These are phyloP conservation scores for Malacoraja senta DNA, from an alignment of 2,797 vertebrate species.

Conservation along the genomic window DNA sequence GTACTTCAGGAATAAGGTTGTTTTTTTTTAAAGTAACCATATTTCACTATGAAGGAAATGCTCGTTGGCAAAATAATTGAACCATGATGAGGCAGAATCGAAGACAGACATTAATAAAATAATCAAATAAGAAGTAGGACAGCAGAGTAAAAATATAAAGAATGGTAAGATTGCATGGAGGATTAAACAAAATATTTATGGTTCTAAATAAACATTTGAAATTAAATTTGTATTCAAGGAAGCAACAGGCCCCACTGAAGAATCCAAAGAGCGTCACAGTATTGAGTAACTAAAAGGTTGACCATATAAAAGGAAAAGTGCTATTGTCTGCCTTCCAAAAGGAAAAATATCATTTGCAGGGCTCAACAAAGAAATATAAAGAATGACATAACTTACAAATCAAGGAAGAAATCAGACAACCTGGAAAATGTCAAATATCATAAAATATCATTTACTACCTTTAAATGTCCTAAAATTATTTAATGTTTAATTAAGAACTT, in stretches of 20 bases:
- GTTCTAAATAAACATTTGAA: not conserved
- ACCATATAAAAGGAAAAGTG: not conserved
- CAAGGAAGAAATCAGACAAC: not conserved
- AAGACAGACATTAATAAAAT: not conserved
- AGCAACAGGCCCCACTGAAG: not conserved
- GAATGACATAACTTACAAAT: not conserved
- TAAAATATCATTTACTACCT: not conserved
- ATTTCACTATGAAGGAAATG: not conserved
- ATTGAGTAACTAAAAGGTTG: not conserved
- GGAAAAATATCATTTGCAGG: not conserved
- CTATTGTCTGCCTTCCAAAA: not conserved
- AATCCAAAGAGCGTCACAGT: not conserved
- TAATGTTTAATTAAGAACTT: not conserved
- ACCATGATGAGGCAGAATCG: not conserved
- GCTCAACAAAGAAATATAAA: not conserved
- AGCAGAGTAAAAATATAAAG: not conserved
- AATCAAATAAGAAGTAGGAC: not conserved
- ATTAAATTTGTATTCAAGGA: not conserved
- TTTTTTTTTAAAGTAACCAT: not conserved
- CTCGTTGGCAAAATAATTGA: too few species aligned
- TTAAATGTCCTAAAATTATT: not conserved
- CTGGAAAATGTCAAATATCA: not conserved
- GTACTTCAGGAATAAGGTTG: not conserved
- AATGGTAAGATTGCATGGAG: not conserved
- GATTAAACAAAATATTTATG: not conserved